Conservation (phyloP, 2,113 vertebrate genomes). For the Oxyruncus cristatus region DNA sequence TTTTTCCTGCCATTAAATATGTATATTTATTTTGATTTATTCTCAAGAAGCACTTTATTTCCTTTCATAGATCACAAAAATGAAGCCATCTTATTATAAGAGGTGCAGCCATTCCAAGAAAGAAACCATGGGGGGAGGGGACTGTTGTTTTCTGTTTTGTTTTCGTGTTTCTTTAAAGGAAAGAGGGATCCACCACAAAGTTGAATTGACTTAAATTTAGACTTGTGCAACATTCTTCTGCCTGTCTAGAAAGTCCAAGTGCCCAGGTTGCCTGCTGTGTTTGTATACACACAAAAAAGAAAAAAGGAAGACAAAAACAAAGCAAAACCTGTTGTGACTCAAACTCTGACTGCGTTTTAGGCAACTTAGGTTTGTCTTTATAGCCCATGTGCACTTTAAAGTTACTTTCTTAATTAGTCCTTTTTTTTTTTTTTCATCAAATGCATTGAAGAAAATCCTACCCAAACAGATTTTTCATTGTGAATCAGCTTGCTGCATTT, state of each 20-base stretch:
- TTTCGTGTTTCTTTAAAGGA: constrained; percentile 47
- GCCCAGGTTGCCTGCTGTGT: constrained; percentile 30
- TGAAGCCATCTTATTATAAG: constrained; percentile 50
- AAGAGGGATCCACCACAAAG: constrained; percentile 40
- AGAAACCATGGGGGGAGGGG: not conserved
- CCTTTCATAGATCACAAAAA: constrained; percentile 61
- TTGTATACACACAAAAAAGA: not conserved
- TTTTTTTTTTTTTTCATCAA: not conserved
- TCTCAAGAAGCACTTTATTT: constrained; percentile 81
- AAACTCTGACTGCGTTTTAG: constrained; percentile 37
- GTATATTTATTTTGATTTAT: constrained; percentile 82
- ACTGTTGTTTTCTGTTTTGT: not conserved
- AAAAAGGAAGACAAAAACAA: not conserved
- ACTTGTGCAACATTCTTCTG: constrained; percentile 31
- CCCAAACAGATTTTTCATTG: constrained; percentile 6
- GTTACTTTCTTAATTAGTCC: constrained; percentile 27
- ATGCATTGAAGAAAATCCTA: constrained; percentile 7
- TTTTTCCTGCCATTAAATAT: constrained; percentile 71
- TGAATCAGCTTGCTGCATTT: constrained; percentile 19
- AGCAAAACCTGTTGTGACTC: constrained; percentile 5
- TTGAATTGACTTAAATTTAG: constrained; percentile 18
- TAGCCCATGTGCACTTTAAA: constrained; percentile 19
- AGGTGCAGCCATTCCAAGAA: constrained; percentile 56
- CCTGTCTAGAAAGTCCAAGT: constrained; percentile 45
- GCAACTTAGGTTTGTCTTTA: constrained; percentile 30